Percentiles rank a stretch among this genome's conserved stretches.
Evolutionary conservation across 2,797 vertebrate species (phyloP).

Genomic region (Aphelocoma californica): DNA sequence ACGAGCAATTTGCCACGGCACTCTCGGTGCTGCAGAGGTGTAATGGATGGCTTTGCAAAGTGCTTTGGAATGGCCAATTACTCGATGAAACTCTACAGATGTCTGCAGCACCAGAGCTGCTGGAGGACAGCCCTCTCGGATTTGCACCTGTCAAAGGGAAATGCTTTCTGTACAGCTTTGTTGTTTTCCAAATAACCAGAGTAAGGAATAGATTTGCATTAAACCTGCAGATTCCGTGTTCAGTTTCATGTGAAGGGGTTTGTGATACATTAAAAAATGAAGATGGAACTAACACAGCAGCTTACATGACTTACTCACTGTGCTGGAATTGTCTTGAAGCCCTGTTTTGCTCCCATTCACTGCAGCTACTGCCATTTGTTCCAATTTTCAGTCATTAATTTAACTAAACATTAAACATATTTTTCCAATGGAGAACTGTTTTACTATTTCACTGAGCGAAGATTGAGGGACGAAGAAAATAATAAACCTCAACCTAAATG

Average conservation of each 20-base stretch:
- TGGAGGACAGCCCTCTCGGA: background rate
- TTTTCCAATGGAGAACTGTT: background rate
- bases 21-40: background rate
- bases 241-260: background rate
- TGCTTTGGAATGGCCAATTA: background rate
- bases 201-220: background rate
- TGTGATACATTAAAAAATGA: background rate
- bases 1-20: background rate
- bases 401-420: background rate
- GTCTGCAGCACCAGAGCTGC: background rate
- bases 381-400: background rate
- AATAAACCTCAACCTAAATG: background rate
- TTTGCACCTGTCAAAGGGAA: background rate
- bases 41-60: constrained; percentile 16
- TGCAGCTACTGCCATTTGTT: background rate
- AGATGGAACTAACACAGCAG: background rate
- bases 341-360: background rate
- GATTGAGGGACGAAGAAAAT: background rate
- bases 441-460: background rate
- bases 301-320: background rate
- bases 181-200: background rate
- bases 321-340: background rate
- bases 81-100: background rate
- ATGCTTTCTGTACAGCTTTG: background rate
- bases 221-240: background rate